These are phyloP conservation scores for Connochaetes taurinus DNA, from an alignment of 2,113 vertebrate species.

Conservation along the genomic window DNA sequence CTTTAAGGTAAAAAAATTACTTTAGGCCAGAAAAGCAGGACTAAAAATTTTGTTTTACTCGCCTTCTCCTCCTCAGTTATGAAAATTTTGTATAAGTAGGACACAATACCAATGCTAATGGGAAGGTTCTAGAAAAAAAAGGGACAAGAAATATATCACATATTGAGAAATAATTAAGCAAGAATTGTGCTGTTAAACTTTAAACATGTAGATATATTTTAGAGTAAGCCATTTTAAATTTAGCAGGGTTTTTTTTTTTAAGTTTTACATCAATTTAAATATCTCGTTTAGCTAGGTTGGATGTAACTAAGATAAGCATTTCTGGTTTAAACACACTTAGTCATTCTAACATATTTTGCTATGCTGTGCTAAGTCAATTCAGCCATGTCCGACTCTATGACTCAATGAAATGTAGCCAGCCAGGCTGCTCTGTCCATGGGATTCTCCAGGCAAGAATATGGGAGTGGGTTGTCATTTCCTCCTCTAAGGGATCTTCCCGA, in stretches of 20 bases:
- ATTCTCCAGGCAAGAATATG: background rate
- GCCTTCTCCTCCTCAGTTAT: background rate
- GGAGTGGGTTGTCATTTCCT: background rate
- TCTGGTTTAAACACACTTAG: background rate
- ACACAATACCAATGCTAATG: background rate
- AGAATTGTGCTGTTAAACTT: background rate
- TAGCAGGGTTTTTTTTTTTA: background rate
- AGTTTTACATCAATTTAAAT: background rate
- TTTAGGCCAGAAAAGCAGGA: background rate
- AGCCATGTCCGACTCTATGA: background rate
- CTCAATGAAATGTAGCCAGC: background rate
- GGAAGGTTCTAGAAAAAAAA: background rate
- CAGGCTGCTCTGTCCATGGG: background rate
- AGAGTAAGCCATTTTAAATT: background rate
- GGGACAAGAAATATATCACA: background rate
- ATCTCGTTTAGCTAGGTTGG: background rate
- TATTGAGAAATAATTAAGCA: background rate
- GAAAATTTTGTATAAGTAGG: background rate
- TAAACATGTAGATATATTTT: background rate
- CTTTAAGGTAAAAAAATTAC: conserved; percentile 1
- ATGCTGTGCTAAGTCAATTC: background rate
- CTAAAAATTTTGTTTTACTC: background rate
- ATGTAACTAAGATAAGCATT: background rate
- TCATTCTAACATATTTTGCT: background rate
- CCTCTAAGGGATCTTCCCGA: background rate